Evolutionary conservation across 2,888 invertebrate genomes (phyloP).

Genomic region (Netelia virgata): DNA sequence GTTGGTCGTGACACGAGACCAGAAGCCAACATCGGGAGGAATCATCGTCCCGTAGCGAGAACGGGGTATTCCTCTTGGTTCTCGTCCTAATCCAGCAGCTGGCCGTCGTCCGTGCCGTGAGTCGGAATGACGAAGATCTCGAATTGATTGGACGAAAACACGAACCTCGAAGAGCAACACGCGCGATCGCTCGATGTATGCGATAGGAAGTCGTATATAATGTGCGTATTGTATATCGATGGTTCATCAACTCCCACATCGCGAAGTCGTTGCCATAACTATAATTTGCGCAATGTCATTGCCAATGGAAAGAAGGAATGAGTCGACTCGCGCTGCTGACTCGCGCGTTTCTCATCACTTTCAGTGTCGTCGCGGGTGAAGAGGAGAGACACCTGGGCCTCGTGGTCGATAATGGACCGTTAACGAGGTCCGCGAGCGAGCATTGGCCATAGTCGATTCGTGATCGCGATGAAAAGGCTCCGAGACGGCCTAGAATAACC

Average conservation of each 20-base stretch:
- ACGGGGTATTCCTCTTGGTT: slow-evolving; percentile 40
- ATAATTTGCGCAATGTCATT: slow-evolving; percentile 74
- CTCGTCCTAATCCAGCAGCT: slow-evolving; percentile 69
- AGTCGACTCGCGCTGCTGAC: slow-evolving; percentile 36
- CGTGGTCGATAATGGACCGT: slow-evolving; percentile 71
- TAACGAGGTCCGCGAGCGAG: slow-evolving; percentile 72
- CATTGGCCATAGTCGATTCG: slow-evolving; percentile 38
- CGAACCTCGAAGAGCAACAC: slow-evolving; percentile 44
- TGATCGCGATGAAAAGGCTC: slow-evolving; percentile 31
- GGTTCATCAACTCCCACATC: slow-evolving; percentile 58
- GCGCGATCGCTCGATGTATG: slow-evolving; percentile 37
- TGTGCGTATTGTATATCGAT: background rate
- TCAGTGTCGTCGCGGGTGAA: slow-evolving; percentile 45
- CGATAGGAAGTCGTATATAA: background rate
- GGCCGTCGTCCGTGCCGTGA: slow-evolving; percentile 69
- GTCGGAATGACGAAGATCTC: slow-evolving; percentile 72
- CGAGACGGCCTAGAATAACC: slow-evolving; percentile 31
- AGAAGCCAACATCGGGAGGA: slow-evolving; percentile 49
- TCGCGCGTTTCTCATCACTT: slow-evolving; percentile 38
- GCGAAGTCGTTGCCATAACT: slow-evolving; percentile 66
- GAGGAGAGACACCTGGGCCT: slow-evolving; percentile 71
- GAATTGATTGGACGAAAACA: slow-evolving; percentile 72
- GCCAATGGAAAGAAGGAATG: slow-evolving; percentile 43
- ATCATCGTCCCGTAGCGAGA: slow-evolving; percentile 59
- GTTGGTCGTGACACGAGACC: slow-evolving; percentile 26